phyloP scores from a whole-genome alignment of 2,113 vertebrate genomes.

The Anhinga anhinga region DNA sequence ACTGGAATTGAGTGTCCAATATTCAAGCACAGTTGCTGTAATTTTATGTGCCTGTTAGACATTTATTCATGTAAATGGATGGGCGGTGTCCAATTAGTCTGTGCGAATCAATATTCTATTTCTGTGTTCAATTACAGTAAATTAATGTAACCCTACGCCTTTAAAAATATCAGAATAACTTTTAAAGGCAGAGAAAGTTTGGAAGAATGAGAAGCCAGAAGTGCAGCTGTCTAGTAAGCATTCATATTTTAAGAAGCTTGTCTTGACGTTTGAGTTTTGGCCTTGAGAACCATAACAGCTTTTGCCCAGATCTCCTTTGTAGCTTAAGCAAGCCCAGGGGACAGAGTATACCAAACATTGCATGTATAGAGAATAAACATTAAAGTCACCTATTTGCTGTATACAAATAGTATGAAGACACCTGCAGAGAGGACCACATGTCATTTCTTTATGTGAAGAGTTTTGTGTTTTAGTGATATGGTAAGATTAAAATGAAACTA shows the following conservation, averaged over 20 bases:
- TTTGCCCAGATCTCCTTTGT: background rate
- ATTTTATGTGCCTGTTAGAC: background rate
- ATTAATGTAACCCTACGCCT: background rate
- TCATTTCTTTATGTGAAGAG: background rate
- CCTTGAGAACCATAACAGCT: background rate
- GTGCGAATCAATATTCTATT: slow-evolving; percentile 5
- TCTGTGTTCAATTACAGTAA: background rate
- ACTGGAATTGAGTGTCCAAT: background rate
- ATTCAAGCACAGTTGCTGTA: background rate
- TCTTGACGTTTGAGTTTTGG: background rate
- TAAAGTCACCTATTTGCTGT: background rate
- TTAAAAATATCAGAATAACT: background rate
- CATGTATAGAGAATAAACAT: background rate
- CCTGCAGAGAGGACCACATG: background rate
- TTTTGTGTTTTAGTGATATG: background rate
- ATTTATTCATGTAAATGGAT: background rate
- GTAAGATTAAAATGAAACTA: background rate
- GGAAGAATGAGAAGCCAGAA: background rate
- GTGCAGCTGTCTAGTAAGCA: background rate
- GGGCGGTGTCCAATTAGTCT: background rate
- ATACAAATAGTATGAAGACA: background rate
- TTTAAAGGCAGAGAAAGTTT: background rate
- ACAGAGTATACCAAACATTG: background rate
- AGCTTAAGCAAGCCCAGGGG: background rate
- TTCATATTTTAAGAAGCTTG: background rate